Percentiles rank a stretch among this genome's conserved stretches.
Evolutionary conservation across 2,888 invertebrate species (phyloP).

Genomic region (Apantesis nais): DNA sequence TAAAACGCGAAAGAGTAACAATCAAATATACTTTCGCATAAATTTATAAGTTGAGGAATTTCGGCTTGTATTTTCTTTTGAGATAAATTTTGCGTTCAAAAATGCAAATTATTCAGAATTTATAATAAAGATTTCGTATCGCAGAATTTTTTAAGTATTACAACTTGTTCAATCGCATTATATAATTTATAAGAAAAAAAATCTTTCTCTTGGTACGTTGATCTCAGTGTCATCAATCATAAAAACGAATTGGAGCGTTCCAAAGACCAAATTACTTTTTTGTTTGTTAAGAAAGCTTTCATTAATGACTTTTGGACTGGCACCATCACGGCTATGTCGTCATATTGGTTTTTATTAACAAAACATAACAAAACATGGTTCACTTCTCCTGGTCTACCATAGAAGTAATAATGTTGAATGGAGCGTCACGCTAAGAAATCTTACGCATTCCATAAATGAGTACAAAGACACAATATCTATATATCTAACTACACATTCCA

Average conservation of each 20-base stretch:
- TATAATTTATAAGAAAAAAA: constrained; percentile 2
- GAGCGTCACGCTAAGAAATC: constrained; percentile 10
- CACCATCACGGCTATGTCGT: constrained; percentile 19
- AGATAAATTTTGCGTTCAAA: not conserved
- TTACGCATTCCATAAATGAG: constrained; percentile 8
- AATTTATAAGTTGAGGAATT: not conserved
- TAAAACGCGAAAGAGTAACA: not conserved
- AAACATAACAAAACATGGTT: constrained; percentile 28
- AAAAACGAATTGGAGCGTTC: constrained; percentile 35
- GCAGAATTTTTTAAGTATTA: not conserved
- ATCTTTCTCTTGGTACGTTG: constrained; percentile 26
- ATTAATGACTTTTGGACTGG: constrained; percentile 29
- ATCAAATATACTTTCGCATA: not conserved
- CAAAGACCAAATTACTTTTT: constrained; percentile 38
- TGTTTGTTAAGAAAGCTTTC: constrained; percentile 38
- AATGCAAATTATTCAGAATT: not conserved
- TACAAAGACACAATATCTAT: not conserved
- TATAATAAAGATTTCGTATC: not conserved
- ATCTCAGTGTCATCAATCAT: constrained; percentile 45
- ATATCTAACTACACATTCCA: not conserved
- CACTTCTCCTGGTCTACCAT: constrained; percentile 21
- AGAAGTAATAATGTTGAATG: constrained; percentile 18
- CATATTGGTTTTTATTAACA: constrained; percentile 35
- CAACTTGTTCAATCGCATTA: not conserved
- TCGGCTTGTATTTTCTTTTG: not conserved